Base-by-base conservation (phyloP, 2,113 vertebrate genomes). In the Gulo gulo region DNA sequence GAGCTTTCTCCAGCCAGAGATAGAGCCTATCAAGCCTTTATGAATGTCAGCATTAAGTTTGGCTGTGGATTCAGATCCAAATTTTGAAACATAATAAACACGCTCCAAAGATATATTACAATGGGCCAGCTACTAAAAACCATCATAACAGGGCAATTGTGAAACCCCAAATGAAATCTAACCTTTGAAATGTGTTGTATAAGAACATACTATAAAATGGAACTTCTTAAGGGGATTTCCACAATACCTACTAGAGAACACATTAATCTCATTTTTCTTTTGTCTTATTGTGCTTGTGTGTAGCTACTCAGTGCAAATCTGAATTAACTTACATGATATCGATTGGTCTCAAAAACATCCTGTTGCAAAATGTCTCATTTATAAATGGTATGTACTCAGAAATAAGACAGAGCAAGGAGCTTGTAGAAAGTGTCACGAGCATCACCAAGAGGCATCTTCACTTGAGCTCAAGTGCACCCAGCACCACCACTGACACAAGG, bases 1-100 rank as follows among this genome's bases (percentile, higher is more conserved):
- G 95, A 98, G 96, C 95, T 98, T 98, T 98, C 98, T 97, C 96
- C 83, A 98, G 93, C n/a, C 90, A 96, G 95, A 98, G 95, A 98
- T 94, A 93, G 95, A 96, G 96, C 96, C 98, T 93, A 29, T 93
- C 90, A 98, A 92, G 97, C 85, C 90, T 61, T 97, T 96, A 92
- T 1, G 91, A 98, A 98, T 98, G 94, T 97, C 96, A 83, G 97
- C 71, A 78, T 97, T 97, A 97, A 97, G 80, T 69, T 26, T 78
- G 59, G 45, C 52, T 26, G 86, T 55, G 65, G 59, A 91, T 74
- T 96, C 78, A n/a, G 91, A 82, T 97, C 91, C 95, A 96, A 93
- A 89, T 69, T 97, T 96, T 92, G 90, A 97, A 97, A 94, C 92
- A 96, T 86, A 96, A 90, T 94, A 97, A 97, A 96, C 95, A 94